A percentile compares a stretch with the other conserved stretches of the same genome.
These are phyloP conservation scores for Theonella swinhoei DNA, from an alignment of 37 sponge, comb jelly and placozoan genomes.

Conservation along the genomic window DNA sequence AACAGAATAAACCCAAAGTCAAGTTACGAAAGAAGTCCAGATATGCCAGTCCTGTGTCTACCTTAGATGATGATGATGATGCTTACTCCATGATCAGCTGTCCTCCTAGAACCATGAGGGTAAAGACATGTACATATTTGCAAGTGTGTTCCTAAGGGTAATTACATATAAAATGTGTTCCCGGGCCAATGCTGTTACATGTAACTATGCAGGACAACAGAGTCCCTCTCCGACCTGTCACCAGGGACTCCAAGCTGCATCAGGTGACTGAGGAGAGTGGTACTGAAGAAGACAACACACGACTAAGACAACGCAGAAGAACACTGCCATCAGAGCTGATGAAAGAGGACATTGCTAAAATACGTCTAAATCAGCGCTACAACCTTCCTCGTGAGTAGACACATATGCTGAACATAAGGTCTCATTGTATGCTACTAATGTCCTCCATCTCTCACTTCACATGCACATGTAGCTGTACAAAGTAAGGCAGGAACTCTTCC, in stretches of 20 bases:
- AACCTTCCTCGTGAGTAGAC: not conserved
- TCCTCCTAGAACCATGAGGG: constrained; percentile 11
- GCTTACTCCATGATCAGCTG: constrained; percentile 6
- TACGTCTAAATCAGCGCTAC: not conserved
- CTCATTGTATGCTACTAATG: not conserved
- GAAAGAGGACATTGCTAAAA: not conserved
- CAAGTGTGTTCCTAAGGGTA: not conserved
- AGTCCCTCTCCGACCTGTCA: not conserved
- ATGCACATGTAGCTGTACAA: not conserved
- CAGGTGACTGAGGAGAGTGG: not conserved
- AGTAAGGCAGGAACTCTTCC: not conserved
- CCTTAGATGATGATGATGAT: constrained; percentile 53
- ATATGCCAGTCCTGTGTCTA: too few relatives aligned
- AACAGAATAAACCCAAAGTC: not conserved
- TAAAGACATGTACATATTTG: not conserved
- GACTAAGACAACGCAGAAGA: constrained; percentile 13
- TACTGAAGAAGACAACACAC: too few relatives aligned
- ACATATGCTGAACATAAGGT: not conserved
- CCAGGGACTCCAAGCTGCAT: not conserved
- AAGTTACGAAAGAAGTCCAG: not conserved
- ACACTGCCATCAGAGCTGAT: constrained; percentile 8
- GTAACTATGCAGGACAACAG: not conserved
- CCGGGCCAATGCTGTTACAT: not conserved
- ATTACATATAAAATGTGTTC: not conserved
- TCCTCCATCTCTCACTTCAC: too few relatives aligned